Percentiles rank a stretch among this genome's conserved stretches.
These are phyloP conservation scores for Imbricaverruca yamaguchii DNA, from an alignment of 2,888 invertebrate genomes.

Conservation along the genomic window DNA sequence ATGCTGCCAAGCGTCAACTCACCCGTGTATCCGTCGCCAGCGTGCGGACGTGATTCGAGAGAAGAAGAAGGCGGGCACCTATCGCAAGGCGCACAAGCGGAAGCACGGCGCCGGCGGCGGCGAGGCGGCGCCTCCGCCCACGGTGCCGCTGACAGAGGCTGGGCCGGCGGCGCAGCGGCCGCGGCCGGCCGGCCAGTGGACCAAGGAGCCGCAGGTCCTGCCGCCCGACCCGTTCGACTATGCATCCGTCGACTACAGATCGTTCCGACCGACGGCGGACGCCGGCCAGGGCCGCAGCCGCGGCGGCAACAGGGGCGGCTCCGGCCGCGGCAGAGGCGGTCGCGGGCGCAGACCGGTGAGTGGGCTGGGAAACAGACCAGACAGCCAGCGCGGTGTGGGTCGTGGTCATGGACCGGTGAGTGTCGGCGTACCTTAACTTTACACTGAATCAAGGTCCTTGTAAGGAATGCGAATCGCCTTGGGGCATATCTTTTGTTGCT, in stretches of 20 bases:
- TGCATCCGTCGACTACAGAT: constrained; percentile 26
- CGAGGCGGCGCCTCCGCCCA: not conserved
- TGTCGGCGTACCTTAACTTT: too few relatives aligned
- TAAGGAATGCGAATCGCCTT: too few relatives aligned
- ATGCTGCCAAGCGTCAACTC: too few relatives aligned
- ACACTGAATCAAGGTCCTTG: too few relatives aligned
- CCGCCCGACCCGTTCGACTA: constrained; percentile 27
- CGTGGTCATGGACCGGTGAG: too few relatives aligned
- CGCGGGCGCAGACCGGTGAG: not conserved
- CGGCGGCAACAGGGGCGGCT: not conserved
- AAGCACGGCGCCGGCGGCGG: not conserved
- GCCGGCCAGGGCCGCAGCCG: not conserved
- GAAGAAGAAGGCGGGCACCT: not conserved
- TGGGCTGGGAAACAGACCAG: not conserved
- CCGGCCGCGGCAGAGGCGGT: not conserved
- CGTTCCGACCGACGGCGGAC: constrained; percentile 22
- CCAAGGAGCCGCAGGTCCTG: not conserved
- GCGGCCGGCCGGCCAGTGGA: not conserved
- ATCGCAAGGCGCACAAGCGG: constrained; percentile 6
- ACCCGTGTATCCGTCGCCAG: not conserved
- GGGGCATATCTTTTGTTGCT: too few relatives aligned
- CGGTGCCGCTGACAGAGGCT: not conserved
- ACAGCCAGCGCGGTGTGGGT: too few relatives aligned
- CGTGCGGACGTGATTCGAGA: not conserved
- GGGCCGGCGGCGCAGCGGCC: not conserved